Evolutionary conservation across 2,888 invertebrate species (phyloP).

Genomic region (Dermolepida albohirtum): DNA sequence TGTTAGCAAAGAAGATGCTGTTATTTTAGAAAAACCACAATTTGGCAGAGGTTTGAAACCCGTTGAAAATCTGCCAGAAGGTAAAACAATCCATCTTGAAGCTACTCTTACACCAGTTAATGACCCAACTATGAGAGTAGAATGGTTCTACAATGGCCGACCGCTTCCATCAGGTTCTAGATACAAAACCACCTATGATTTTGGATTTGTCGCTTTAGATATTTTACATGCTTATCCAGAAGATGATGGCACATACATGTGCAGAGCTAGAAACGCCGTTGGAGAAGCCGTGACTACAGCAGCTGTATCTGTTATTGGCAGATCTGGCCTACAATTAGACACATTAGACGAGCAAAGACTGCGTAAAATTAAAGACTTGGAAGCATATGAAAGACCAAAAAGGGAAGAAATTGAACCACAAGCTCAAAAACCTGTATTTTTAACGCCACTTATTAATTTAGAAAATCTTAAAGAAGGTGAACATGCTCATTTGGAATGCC

Average conservation of each 20-base stretch:
- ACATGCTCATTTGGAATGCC: constrained; percentile 90
- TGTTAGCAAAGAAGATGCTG: constrained; percentile 77
- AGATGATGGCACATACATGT: constrained; percentile 97
- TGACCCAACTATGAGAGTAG: constrained; percentile 98
- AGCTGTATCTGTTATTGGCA: constrained; percentile 87
- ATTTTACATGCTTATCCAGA: constrained; percentile 97
- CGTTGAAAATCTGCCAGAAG: constrained; percentile 85
- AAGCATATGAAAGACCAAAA: constrained; percentile 83
- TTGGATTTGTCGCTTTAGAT: constrained; percentile 97
- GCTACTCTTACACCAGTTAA: constrained; percentile 96
- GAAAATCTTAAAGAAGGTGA: constrained; percentile 91
- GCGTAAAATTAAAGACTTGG: constrained; percentile 88
- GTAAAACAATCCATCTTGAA: constrained; percentile 90
- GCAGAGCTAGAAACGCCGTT: constrained; percentile 93
- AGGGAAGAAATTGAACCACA: constrained; percentile 80
- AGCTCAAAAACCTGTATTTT: constrained; percentile 88
- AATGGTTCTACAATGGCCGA: constrained; percentile 97
- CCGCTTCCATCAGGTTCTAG: constrained; percentile 94
- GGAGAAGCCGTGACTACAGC: constrained; percentile 96
- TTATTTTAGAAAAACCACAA: constrained; percentile 86
- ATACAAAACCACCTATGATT: constrained; percentile 96
- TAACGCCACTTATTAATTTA: constrained; percentile 89
- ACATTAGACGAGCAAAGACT: constrained; percentile 92
- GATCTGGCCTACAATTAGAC: constrained; percentile 86
- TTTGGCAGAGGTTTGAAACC: constrained; percentile 91